These are phyloP conservation scores for Cygnus olor DNA, from an alignment of 2,797 vertebrate species.

Conservation along the genomic window DNA sequence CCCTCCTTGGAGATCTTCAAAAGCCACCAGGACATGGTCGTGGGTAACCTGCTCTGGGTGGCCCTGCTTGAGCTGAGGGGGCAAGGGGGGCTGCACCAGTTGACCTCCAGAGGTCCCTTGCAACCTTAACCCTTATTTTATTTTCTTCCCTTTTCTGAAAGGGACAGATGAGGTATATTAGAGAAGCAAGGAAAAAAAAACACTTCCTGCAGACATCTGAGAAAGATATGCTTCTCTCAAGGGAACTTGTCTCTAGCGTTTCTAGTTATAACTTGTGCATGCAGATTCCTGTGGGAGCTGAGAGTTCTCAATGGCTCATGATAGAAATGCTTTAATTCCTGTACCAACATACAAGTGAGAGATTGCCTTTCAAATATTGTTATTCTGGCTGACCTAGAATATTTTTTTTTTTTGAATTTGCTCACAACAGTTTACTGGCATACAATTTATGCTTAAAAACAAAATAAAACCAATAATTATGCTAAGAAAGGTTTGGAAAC, in stretches of 20 bases:
- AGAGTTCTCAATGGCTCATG: not conserved
- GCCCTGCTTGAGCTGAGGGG: not conserved
- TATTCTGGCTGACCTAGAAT: not conserved
- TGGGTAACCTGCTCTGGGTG: not conserved
- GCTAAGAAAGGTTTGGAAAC: not conserved
- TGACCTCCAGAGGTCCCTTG: not conserved
- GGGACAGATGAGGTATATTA: not conserved
- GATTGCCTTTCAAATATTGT: constrained; percentile 9
- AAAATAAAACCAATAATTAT: constrained; percentile 16
- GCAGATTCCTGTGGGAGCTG: not conserved
- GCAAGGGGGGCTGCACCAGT: not conserved
- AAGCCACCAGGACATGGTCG: not conserved
- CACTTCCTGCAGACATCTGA: not conserved
- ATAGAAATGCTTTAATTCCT: not conserved
- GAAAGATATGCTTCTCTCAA: not conserved
- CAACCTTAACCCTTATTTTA: not conserved
- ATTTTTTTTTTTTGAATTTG: constrained; percentile 6
- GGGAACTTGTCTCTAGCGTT: not conserved
- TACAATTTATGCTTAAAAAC: not conserved
- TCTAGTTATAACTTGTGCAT: not conserved
- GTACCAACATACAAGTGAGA: not conserved
- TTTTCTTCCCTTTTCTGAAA: not conserved
- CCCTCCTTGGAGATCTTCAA: not conserved
- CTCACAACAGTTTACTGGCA: not conserved
- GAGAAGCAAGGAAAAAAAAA: not conserved